Evolutionary conservation across 2,888 invertebrate species (phyloP), one percentile per base, ranked within the genome.

Genomic region (Empis stercorea): DNA sequence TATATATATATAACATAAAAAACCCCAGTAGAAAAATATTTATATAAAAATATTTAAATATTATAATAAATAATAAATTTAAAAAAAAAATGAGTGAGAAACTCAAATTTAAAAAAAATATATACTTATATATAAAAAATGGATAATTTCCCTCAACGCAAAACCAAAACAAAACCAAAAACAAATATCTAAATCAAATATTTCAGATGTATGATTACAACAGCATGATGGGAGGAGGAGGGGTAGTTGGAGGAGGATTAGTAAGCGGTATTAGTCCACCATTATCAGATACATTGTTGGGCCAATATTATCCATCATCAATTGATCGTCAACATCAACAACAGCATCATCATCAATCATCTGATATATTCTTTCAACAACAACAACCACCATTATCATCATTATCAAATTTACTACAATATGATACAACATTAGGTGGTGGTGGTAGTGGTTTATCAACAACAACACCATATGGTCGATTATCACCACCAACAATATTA

Each of bases 121-220:
- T 46, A 53, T 34, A 32, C 27, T 23, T 20, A 32, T 20, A 43
- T 47, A 51, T 32, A 37, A 37, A 42, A 39, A 50, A 34, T 32
- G 13, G 34, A 34, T 13, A 34, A 34, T n/a, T n/a, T 34, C n/a
- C 34, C 13, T 13, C 34, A 20, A 27, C n/a, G 16, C 3, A 39
- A 39, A 39, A 39, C 15, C 16, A 39, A 39, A 14, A 38, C 11
- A 38, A 17, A 17, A 38, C 16, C 20, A 13, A 40, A 40, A 40
- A 27, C 23, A 44, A 46, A 47, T 42, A 34, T 42, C 44, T 60
- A 60, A 64, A 68, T 64, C 65, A 64, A 61, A 66, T 62, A 63
- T 69, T 70, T 68, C 70, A 70, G 69, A 70, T 70, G 67, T 70
- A 66, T 63, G 64, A 65, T 65, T 65, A 61, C 63, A 66, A 59